Evolutionary conservation across 2,113 vertebrate genomes (phyloP), one percentile per base, ranked within the genome.

Genomic region (Brachionichthys hirsutus): DNA sequence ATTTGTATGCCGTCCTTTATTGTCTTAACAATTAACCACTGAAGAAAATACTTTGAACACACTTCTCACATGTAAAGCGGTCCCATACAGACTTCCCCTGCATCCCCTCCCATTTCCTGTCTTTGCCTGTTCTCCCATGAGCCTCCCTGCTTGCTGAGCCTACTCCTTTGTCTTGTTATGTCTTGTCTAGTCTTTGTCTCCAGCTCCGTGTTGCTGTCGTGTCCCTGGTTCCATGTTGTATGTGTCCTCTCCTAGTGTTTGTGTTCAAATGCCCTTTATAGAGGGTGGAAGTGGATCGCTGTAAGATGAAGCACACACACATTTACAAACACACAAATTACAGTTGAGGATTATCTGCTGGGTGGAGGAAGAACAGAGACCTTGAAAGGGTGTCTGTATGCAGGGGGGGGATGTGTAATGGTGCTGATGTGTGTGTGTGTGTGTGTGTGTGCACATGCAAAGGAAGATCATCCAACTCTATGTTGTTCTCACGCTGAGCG

Each of bases 141-240:
- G 64, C 77, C 51, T 75, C 68, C 57, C 36, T 67, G 75, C 78
- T 74, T 74, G 70, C 70, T 75, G 9, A 53, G 63, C 74, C 56
- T 65, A 53, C 58, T 82, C 46, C 19, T 75, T 69, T 78, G 82
- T 77, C 62, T 57, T 66, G 63, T 74, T 16, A 10, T 72, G 75
- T 85, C 70, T 83, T 47, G 57, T 84, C 42, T 63, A 62, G 76
- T 82, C 54, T 74, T 19, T 74, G 51, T 74, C 61, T 67, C 18
- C 54, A 56, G 64, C 58, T 73, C 44, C 62, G 50, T 50, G 44
- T 48, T 49, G 62, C 41, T 63, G 36, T 56, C 70, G 40, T 41
- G 60, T 77, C 53, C 60, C 68, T 66, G 47, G 38, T 67, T 70
- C 45, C 66, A 48, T 84, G 72, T 69, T 4, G 16, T 81, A 19